Percentiles rank a stretch among this genome's conserved stretches.
phyloP scores from a whole-genome alignment of 2,113 vertebrate species.

The Ptilonorhynchus violaceus region DNA sequence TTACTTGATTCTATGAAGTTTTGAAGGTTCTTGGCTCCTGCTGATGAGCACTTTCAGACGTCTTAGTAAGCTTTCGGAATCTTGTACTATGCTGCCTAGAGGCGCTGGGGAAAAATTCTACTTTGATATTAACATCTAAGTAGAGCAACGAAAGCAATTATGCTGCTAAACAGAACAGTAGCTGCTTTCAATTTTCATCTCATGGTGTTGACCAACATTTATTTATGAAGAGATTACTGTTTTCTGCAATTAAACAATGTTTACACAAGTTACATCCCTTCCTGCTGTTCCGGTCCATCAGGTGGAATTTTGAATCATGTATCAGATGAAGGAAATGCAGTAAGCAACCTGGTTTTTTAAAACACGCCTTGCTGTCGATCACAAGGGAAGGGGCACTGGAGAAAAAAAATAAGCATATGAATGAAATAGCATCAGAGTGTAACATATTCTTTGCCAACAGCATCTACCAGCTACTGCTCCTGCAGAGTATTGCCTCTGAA shows the following conservation, averaged over 20 bases:
- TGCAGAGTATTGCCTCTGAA: neutral
- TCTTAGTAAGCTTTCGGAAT: neutral
- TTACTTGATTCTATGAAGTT: neutral
- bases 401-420: neutral
- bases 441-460: neutral
- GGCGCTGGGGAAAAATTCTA: neutral
- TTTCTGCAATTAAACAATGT: neutral
- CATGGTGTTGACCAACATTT: neutral
- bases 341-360: neutral
- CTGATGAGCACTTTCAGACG: neutral
- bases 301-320: neutral
- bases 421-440: neutral
- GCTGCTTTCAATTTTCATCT: neutral
- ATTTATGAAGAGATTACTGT: neutral
- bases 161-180: neutral
- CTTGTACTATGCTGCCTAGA: neutral
- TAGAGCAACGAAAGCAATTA: neutral
- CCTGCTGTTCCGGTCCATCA: neutral
- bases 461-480: neutral
- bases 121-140: neutral
- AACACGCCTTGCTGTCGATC: neutral
- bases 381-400: neutral
- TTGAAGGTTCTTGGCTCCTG: neutral
- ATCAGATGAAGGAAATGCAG: constrained; percentile 28
- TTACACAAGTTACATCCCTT: neutral